Conservation (phyloP, 2,113 vertebrate genomes). For the Aegithalos caudatus region DNA sequence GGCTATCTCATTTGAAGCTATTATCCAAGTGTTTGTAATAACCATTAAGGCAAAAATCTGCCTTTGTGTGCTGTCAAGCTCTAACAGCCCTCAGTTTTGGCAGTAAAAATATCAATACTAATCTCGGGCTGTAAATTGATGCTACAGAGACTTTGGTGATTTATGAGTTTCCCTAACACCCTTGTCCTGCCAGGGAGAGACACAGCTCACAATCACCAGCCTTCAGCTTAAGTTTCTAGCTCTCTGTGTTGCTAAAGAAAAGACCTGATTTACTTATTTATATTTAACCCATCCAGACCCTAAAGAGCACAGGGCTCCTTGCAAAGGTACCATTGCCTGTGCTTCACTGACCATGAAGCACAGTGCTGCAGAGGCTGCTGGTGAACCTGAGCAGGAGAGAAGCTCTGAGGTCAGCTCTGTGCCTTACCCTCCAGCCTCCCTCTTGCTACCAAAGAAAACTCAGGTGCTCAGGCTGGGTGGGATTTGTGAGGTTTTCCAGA, state of each 20-base stretch:
- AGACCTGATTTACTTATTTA: not conserved
- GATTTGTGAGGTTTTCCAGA: not conserved
- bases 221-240: not conserved
- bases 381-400: not conserved
- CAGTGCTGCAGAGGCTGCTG: not conserved
- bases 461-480: not conserved
- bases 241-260: not conserved
- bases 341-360: not conserved
- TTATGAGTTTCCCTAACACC: not conserved
- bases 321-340: not conserved
- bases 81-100: not conserved
- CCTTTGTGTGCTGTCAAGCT: not conserved
- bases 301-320: not conserved
- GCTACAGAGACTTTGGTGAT: not conserved
- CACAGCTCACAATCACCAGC: not conserved
- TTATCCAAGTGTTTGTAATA: not conserved
- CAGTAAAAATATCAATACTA: conserved; percentile 21
- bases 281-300: not conserved
- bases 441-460: not conserved
- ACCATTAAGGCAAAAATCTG: not conserved
- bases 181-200: not conserved
- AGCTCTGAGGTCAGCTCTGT: not conserved
- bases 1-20: not conserved
- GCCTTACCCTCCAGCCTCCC: not conserved
- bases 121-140: conserved; percentile 13